Evolutionary conservation across 2,888 invertebrate genomes (phyloP).

Genomic region (Harpagoxenus sublaevis): DNA sequence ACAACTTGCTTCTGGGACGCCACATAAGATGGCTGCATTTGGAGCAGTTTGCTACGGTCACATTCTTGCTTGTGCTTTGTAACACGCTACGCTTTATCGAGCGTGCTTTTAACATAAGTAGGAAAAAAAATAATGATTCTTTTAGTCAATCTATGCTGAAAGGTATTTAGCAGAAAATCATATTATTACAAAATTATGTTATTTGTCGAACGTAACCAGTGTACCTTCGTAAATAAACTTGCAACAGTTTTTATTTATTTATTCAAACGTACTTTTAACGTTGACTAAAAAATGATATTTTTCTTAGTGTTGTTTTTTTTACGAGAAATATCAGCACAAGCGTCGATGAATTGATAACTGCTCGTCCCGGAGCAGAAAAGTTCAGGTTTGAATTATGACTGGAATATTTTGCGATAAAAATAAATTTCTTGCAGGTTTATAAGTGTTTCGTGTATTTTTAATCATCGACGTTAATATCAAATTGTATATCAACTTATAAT

Average conservation of each 20-base stretch:
- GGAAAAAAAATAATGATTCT: background rate
- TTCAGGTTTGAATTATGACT: background rate
- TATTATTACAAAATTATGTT: background rate
- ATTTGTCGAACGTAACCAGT: background rate
- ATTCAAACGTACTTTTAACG: background rate
- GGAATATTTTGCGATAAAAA: background rate
- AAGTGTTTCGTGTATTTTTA: background rate
- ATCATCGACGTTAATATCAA: background rate
- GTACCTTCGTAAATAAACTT: background rate
- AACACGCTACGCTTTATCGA: background rate
- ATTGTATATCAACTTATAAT: background rate
- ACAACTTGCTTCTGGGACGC: background rate
- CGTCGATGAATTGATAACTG: background rate
- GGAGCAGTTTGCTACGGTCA: background rate
- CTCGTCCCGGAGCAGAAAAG: background rate
- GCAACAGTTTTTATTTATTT: background rate
- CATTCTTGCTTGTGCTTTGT: background rate
- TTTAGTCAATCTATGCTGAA: background rate
- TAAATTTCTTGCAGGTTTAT: background rate
- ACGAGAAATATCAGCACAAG: background rate
- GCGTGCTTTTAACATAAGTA: background rate
- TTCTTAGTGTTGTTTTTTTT: background rate
- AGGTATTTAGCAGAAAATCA: background rate
- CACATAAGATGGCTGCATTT: conserved; percentile 18
- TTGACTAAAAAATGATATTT: background rate